phyloP scores from a whole-genome alignment of 53 echinoderm and acorn worm species.

The Arbacia lixula region DNA sequence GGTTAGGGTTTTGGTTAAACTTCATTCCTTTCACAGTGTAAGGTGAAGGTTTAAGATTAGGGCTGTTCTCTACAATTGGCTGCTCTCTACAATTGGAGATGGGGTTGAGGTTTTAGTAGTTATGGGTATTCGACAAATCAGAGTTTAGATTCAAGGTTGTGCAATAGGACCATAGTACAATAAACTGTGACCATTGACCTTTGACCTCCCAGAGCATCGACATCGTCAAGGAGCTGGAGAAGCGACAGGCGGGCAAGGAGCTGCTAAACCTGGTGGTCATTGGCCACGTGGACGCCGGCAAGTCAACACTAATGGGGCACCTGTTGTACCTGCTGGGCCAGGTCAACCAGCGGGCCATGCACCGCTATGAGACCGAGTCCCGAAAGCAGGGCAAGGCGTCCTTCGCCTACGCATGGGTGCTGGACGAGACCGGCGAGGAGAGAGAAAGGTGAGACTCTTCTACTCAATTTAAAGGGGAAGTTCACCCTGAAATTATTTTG shows the following conservation, averaged over 20 bases:
- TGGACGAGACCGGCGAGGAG: constrained; percentile 98
- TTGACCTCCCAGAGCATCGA: constrained; percentile 71
- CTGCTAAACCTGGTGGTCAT: constrained; percentile 95
- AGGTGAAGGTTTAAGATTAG: too few species aligned
- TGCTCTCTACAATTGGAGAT: too few species aligned
- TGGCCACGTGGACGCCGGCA: constrained; percentile 98
- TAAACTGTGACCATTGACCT: too few species aligned
- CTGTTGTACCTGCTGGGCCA: constrained; percentile 89
- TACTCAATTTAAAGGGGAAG: too few species aligned
- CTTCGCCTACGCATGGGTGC: constrained; percentile 99
- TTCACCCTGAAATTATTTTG: too few species aligned
- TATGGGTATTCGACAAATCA: too few species aligned
- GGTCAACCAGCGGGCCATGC: constrained; percentile 95
- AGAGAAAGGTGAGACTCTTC: constrained; percentile 79
- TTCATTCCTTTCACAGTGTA: too few species aligned
- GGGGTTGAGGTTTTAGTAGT: too few species aligned
- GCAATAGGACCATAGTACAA: too few species aligned
- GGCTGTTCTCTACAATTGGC: too few species aligned
- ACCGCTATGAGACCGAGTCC: constrained; percentile 96
- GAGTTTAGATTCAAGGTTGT: too few species aligned
- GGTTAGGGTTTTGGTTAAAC: too few species aligned
- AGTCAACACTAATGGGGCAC: constrained; percentile 98
- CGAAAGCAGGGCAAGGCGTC: constrained; percentile 99
- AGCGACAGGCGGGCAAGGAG: constrained; percentile 82
- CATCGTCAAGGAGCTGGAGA: constrained; percentile 78